phyloP scores from a whole-genome alignment of 2,888 invertebrate genomes.

The Elgonia sp. region DNA sequence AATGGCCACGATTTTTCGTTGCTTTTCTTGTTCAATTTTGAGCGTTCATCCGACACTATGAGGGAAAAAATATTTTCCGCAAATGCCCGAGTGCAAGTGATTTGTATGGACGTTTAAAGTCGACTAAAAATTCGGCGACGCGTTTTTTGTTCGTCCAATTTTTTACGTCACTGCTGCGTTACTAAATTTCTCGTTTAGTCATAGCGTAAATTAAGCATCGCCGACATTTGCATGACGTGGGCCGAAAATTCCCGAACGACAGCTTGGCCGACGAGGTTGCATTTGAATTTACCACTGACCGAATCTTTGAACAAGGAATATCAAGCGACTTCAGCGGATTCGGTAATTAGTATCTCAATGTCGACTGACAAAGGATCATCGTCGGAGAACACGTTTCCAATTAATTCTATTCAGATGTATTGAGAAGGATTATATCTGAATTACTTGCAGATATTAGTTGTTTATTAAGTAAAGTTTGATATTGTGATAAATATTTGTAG shows the following conservation, averaged over 20 bases:
- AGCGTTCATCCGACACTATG: background rate
- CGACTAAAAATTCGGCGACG: conserved; percentile 39
- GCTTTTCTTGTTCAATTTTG: background rate
- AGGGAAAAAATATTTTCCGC: background rate
- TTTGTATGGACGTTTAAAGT: conserved; percentile 48
- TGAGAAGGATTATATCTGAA: conserved; percentile 31
- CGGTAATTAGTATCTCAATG: conserved; percentile 61
- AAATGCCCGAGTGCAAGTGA: conserved; percentile 18
- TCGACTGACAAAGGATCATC: conserved; percentile 57
- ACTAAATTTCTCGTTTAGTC: conserved; percentile 60
- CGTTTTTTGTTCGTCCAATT: conserved; percentile 40
- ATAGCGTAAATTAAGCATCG: conserved; percentile 66
- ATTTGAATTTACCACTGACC: conserved; percentile 81
- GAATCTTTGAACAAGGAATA: conserved; percentile 67
- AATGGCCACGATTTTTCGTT: background rate
- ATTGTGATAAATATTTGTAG: too few species aligned
- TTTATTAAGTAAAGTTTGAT: conserved; percentile 11
- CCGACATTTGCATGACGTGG: conserved; percentile 72
- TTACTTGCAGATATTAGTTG: conserved; percentile 11
- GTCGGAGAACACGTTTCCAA: conserved; percentile 44
- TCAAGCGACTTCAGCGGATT: conserved; percentile 59
- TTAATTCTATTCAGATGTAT: conserved; percentile 48
- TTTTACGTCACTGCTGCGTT: conserved; percentile 43
- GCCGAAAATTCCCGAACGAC: conserved; percentile 78
- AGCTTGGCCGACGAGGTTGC: conserved; percentile 81